A percentile compares a stretch with the other conserved stretches of the same genome.
These are phyloP conservation scores for Cherax destructor DNA, from an alignment of 1,140 invertebrate species.

Conservation along the genomic window DNA sequence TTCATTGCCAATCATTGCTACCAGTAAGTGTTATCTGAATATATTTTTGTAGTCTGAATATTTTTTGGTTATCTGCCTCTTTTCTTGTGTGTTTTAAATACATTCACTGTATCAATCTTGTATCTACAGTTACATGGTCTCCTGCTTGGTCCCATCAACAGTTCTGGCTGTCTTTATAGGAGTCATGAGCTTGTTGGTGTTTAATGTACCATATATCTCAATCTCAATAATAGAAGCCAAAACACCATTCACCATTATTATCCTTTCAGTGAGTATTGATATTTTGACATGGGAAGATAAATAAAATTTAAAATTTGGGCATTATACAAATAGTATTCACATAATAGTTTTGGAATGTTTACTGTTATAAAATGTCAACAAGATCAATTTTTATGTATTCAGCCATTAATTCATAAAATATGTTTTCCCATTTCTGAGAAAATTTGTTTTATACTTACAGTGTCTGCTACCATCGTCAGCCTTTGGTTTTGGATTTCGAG, in stretches of 20 bases:
- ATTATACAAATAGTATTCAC: too few relatives aligned
- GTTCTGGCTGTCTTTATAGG: slow-evolving; percentile 54
- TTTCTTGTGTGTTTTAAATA: too few relatives aligned
- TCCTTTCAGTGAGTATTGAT: slow-evolving; percentile 43
- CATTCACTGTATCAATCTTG: not conserved
- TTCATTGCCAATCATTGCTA: too few relatives aligned
- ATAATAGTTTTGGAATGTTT: too few relatives aligned
- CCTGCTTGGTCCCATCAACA: slow-evolving; percentile 24
- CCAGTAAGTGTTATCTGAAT: too few relatives aligned
- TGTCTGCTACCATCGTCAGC: slow-evolving; percentile 54
- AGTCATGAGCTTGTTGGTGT: slow-evolving; percentile 53
- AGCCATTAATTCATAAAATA: too few relatives aligned
- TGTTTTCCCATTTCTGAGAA: not conserved
- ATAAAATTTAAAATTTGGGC: too few relatives aligned
- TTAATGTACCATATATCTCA: slow-evolving; percentile 60
- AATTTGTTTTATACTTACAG: slow-evolving; percentile 4
- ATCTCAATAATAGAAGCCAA: slow-evolving; percentile 45
- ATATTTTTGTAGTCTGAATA: too few relatives aligned
- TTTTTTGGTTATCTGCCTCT: too few relatives aligned
- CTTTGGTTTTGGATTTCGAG: slow-evolving; percentile 65
- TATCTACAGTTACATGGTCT: slow-evolving; percentile 56
- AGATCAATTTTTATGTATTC: too few relatives aligned
- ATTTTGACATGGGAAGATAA: too few relatives aligned
- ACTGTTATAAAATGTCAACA: too few relatives aligned
- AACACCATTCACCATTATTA: slow-evolving; percentile 30